Percentiles rank a stretch among this genome's conserved stretches.
Evolutionary conservation across 2,113 vertebrate genomes (phyloP).

Genomic region (Scatophagus argus): DNA sequence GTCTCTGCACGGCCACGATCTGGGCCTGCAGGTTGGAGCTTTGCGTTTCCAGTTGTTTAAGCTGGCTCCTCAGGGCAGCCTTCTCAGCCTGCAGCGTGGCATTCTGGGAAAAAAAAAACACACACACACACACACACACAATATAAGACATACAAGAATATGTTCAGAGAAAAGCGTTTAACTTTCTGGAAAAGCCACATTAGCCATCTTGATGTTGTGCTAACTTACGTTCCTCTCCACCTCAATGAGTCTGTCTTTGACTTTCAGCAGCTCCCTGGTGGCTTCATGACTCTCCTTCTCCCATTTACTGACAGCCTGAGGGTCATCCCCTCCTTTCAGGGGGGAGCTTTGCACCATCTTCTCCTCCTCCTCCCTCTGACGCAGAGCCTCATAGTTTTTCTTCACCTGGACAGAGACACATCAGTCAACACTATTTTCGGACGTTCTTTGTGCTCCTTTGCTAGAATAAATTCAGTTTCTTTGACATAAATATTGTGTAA

Average conservation of each 20-base stretch:
- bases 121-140: conserved; percentile 22
- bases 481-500: not conserved
- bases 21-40: conserved; percentile 96
- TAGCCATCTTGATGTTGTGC: not conserved
- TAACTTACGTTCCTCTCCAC: conserved; percentile 96
- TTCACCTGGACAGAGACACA: conserved; percentile 87
- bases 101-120: conserved; percentile 88
- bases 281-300: conserved; percentile 96
- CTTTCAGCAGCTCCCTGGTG: conserved; percentile 94
- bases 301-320: conserved; percentile 88
- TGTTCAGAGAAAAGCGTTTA: not conserved
- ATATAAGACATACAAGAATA: not conserved
- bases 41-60: conserved; percentile 96
- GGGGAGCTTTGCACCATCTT: conserved; percentile 92
- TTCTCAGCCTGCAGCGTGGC: conserved; percentile 98
- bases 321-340: conserved; percentile 86
- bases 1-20: conserved; percentile 94
- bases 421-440: not conserved
- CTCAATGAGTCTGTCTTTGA: conserved; percentile 98
- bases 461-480: not conserved
- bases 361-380: conserved; percentile 97
- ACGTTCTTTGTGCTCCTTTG: not conserved
- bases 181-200: not conserved
- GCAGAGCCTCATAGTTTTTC: conserved; percentile 98
- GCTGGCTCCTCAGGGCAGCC: conserved; percentile 93